phyloP scores from a whole-genome alignment of 1,140 invertebrate species.

The Diplogasteroides magnus region DNA sequence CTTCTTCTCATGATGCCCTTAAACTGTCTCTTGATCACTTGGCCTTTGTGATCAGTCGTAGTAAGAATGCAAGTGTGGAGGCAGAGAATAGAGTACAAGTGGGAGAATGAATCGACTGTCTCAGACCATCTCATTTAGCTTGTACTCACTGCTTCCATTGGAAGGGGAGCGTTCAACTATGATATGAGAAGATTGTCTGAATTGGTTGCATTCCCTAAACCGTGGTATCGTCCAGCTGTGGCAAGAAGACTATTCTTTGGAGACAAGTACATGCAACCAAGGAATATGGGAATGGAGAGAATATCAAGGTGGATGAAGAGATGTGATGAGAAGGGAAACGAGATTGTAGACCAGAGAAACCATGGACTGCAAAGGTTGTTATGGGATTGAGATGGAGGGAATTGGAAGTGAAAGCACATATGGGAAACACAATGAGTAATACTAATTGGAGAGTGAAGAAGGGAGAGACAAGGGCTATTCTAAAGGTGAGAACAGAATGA shows the following conservation, averaged over 20 bases:
- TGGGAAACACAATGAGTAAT: not conserved
- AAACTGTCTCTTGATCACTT: conserved; percentile 44
- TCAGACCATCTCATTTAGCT: conserved; percentile 56
- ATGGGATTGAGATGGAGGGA: not conserved
- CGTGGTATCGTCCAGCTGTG: conserved; percentile 74
- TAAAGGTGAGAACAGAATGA: not conserved
- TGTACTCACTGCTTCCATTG: conserved; percentile 68
- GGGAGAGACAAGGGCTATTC: not conserved
- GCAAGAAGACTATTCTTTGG: conserved; percentile 16
- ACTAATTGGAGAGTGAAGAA: not conserved
- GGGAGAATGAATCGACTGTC: conserved; percentile 3
- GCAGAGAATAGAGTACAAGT: conserved; percentile 32
- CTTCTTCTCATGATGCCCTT: conserved; percentile 43
- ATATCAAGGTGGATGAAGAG: not conserved
- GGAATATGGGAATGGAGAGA: not conserved
- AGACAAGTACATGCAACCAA: not conserved
- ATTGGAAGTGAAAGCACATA: not conserved
- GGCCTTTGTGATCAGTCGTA: conserved; percentile 44
- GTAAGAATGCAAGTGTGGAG: conserved; percentile 38
- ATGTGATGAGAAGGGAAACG: not conserved
- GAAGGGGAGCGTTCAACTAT: conserved; percentile 95
- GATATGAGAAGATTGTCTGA: conserved; percentile 95
- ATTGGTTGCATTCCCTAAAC: conserved; percentile 93
- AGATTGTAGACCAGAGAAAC: not conserved
- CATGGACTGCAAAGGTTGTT: not conserved